Evolutionary conservation across 2,113 vertebrate genomes (phyloP), one percentile per base, ranked within the genome.

Genomic region (Albula goreensis): DNA sequence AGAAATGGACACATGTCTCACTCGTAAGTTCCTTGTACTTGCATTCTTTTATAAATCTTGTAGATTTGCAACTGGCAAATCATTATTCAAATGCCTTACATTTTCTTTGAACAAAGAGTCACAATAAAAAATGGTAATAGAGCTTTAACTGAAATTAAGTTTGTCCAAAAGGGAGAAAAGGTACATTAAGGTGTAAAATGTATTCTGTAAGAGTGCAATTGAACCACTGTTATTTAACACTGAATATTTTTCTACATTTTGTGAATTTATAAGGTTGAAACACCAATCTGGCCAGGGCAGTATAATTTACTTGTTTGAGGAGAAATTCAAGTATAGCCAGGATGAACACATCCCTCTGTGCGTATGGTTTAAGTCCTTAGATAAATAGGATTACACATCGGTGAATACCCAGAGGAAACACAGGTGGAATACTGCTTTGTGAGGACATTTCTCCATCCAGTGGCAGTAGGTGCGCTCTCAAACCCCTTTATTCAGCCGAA

Each of bases 401-500:
- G 9, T 31, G 31, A 74, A 74, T 25, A 5, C 70, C 22, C 70
- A 74, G 31, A 31, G 70, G 70, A 31, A 19, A 31, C 3, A 31
- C n/a, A 9, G 70, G 10, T 19, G 1, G 22, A 74, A 31, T 74
- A 74, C 31, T 31, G 70, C 70, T 74, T 74, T 74, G 70, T 74
- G n/a, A n/a, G n/a, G 70, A 74, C 70, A 10, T 74, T 74, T 31
- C 17, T 63, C 17, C 31, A 13, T 50, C 52, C 56, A 5, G 11
- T 41, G 12, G 31, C 22, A 83, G 4, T 31, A 83, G 13, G 52
- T 49, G 82, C 9, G 82, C 19, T 8, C 41, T 83, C 10, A 4
- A 17, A n/a, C 41, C 87, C 88, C 80, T 90, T 70, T 83, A 85
- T 89, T 84, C 90, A 89, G 88, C 60, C 89, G 91, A 92, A 85